A percentile compares a stretch with the other conserved stretches of the same genome.
Evolutionary conservation across 1,140 invertebrate genomes (phyloP).

Genomic region (Tetragonula clypearis): DNA sequence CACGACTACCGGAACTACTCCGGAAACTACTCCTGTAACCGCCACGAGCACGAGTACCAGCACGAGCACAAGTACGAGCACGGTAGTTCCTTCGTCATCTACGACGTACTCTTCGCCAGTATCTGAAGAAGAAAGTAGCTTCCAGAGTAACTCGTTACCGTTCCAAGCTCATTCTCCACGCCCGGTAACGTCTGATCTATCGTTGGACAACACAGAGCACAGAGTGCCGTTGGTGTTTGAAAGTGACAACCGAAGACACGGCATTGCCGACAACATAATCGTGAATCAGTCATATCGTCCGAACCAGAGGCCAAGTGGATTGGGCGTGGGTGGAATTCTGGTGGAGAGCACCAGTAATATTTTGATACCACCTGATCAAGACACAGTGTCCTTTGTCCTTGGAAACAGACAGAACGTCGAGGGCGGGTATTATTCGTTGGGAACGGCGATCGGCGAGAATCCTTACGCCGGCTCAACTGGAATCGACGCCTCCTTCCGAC

Average conservation of each 20-base stretch:
- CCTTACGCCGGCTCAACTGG: constrained; percentile 72
- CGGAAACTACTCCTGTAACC: constrained; percentile 15
- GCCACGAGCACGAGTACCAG: constrained; percentile 2
- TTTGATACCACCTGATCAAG: constrained; percentile 84
- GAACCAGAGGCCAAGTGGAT: constrained; percentile 46
- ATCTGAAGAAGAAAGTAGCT: neutral
- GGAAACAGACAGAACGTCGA: constrained; percentile 85
- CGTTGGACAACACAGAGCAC: constrained; percentile 63
- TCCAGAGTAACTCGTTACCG: constrained; percentile 3
- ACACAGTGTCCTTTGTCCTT: constrained; percentile 85
- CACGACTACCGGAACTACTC: neutral
- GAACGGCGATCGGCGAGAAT: constrained; percentile 78
- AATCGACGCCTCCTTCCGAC: constrained; percentile 71
- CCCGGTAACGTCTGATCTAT: constrained; percentile 71
- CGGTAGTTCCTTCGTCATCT: neutral
- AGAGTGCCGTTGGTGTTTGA: constrained; percentile 44
- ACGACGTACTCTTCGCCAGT: constrained; percentile 25
- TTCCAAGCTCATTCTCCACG: constrained; percentile 27
- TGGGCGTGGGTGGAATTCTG: constrained; percentile 26
- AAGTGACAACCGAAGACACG: constrained; percentile 54
- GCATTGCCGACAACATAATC: constrained; percentile 33
- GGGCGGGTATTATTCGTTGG: constrained; percentile 79
- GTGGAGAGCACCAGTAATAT: constrained; percentile 84
- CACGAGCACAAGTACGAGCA: neutral
- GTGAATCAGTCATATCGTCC: constrained; percentile 47